These are phyloP conservation scores for Mesorhabditis sp. DNA, from an alignment of 2,888 invertebrate species.

Conservation along the genomic window DNA sequence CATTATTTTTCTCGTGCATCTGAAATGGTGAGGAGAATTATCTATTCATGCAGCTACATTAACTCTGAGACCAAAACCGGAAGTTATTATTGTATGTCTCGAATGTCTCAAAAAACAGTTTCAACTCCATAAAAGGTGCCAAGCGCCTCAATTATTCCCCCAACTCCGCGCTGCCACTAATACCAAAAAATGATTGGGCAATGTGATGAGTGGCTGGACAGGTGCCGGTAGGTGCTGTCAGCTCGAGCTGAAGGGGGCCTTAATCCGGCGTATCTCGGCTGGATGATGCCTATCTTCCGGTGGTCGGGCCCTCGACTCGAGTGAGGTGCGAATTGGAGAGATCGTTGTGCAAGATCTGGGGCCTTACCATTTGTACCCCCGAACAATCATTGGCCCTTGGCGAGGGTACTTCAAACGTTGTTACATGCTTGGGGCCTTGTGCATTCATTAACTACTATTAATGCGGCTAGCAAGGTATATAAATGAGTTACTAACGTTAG, in stretches of 20 bases:
- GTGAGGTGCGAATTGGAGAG: background rate
- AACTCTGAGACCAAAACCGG: background rate
- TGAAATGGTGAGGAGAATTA: constrained; percentile 21
- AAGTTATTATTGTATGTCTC: background rate
- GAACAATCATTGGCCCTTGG: background rate
- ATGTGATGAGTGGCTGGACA: too few species aligned
- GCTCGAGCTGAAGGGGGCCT: too few species aligned
- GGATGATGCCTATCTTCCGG: too few species aligned
- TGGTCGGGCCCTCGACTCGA: background rate
- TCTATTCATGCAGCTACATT: constrained; percentile 28
- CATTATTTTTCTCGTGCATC: constrained; percentile 13
- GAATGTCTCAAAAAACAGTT: constrained; percentile 3
- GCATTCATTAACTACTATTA: background rate
- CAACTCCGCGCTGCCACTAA: constrained; percentile 8
- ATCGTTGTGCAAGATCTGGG: constrained; percentile 2
- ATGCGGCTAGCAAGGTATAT: too few species aligned
- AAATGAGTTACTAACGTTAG: too few species aligned
- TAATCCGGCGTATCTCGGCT: too few species aligned
- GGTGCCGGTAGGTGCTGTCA: too few species aligned
- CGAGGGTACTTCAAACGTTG: too few species aligned
- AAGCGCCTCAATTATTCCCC: background rate
- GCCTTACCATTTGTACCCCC: background rate
- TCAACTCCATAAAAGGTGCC: constrained; percentile 7
- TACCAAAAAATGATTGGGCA: too few species aligned
- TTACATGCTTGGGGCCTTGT: background rate